These are phyloP conservation scores for Apocheima hispidaria DNA, from an alignment of 2,888 invertebrate species.

Conservation along the genomic window DNA sequence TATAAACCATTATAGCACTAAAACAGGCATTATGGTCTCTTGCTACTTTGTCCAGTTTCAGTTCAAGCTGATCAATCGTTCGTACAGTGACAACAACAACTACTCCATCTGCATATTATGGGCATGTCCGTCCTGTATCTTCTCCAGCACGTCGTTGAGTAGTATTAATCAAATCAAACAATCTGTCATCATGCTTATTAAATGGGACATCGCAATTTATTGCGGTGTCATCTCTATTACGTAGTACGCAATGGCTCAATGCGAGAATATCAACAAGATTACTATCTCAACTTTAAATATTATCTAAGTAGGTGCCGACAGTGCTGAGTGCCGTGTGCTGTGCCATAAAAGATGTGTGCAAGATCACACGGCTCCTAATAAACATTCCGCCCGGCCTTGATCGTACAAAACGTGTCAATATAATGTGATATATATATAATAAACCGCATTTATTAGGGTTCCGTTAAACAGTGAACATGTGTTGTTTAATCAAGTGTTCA, in stretches of 20 bases:
- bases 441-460: slow-evolving; percentile 14
- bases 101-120: no score
- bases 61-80: no score
- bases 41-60: no score
- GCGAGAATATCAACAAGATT: background rate
- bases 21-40: no score
- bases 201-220: no score
- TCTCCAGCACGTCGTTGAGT: no score
- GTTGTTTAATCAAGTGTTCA: slow-evolving; percentile 8
- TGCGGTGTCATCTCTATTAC: background rate
- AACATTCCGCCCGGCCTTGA: slow-evolving; percentile 24
- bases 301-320: background rate
- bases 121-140: no score
- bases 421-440: slow-evolving; percentile 6
- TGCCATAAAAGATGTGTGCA: slow-evolving; percentile 3
- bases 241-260: background rate
- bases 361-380: slow-evolving; percentile 16
- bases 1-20: no score
- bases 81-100: no score
- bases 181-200: no score
- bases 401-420: slow-evolving; percentile 18
- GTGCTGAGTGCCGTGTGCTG: slow-evolving; percentile 1
- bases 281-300: background rate
- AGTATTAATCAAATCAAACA: no score
- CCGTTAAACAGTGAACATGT: slow-evolving; percentile 12